A percentile compares a stretch with the other conserved stretches of the same genome.
Evolutionary conservation across 2,888 invertebrate species (phyloP).

Genomic region (Nomada fabriciana): DNA sequence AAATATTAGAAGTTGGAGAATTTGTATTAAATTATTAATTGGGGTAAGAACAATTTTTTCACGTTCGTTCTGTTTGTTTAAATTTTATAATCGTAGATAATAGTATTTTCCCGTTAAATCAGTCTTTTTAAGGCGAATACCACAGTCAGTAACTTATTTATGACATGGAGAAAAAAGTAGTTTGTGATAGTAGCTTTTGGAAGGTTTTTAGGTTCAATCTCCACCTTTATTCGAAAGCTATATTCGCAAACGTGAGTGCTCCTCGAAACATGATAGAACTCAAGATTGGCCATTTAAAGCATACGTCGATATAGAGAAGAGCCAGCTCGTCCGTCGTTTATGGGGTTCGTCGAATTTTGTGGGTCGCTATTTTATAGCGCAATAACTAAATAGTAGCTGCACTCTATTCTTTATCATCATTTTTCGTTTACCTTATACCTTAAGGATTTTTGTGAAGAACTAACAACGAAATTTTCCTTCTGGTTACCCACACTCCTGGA

Average conservation of each 20-base stretch:
- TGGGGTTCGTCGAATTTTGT: conserved; percentile 40
- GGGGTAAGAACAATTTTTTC: no score
- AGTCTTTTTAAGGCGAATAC: conserved; percentile 5
- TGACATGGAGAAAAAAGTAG: not conserved
- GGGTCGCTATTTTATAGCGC: conserved; percentile 34
- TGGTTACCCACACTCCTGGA: no score
- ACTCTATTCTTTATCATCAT: conserved; percentile 41
- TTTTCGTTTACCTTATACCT: conserved; percentile 42
- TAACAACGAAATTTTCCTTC: conserved; percentile 12
- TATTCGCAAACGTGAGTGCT: not conserved
- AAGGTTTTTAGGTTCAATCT: not conserved
- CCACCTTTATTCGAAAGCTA: conserved; percentile 18
- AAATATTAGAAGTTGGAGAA: no score
- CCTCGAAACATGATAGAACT: not conserved
- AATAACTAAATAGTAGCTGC: conserved; percentile 32
- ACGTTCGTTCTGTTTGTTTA: no score
- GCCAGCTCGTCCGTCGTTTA: conserved; percentile 23
- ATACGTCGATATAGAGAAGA: conserved; percentile 20
- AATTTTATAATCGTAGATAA: no score
- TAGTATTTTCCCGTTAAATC: not conserved
- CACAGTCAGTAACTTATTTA: not conserved
- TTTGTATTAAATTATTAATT: no score
- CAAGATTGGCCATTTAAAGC: conserved; percentile 37
- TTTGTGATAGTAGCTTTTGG: not conserved
- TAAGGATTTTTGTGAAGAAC: not conserved